Evolutionary conservation across 2,888 invertebrate species (phyloP), one percentile per base, ranked within the genome.

Genomic region (Choreutis nemorana): DNA sequence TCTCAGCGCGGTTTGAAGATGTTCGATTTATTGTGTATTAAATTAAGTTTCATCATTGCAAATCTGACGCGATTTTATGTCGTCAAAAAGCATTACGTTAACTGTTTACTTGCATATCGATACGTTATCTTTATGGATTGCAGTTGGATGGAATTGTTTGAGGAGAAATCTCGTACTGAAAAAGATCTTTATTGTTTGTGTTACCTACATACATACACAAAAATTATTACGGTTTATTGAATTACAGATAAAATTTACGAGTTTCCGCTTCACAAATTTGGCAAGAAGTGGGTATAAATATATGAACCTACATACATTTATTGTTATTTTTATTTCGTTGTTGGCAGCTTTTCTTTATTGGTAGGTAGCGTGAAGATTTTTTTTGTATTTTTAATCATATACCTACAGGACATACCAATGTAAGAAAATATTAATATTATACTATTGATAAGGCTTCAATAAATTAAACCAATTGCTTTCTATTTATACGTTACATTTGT

Each of bases 61-160:
- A 55, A 29, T 35, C 46, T 48, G 48, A 40, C 48, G 49, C 46
- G 39, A 54, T 56, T 56, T 53, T 45, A 55, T 50, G 52, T 58
- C 53, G 58, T 58, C 55, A 55, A 58, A 55, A 61, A 50, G 45
- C 51, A 58, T 62, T 62, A 54, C 56, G 50, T 59, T 62, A 55
- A 65, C 61, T 48, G 55, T 64, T 62, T 60, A 61, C 53, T n/a
- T 51, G 52, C 50, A 45, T 57, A 56, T 56, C 62, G 58, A 63
- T 62, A 60, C 35, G 44, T 62, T 58, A 62, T 64, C 52, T 51
- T 65, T 63, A 60, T 60, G 57, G 52, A 63, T 58, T 55, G 57
- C 55, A 39, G 43, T 56, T 45, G 40, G 42, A 23, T 45, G 52
- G 47, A 55, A 23, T n/a, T 23, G 23, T 23, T 21, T 48, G 51